Evolutionary conservation across 2,888 invertebrate genomes (phyloP).

Genomic region (Tuberolachnus salignus): DNA sequence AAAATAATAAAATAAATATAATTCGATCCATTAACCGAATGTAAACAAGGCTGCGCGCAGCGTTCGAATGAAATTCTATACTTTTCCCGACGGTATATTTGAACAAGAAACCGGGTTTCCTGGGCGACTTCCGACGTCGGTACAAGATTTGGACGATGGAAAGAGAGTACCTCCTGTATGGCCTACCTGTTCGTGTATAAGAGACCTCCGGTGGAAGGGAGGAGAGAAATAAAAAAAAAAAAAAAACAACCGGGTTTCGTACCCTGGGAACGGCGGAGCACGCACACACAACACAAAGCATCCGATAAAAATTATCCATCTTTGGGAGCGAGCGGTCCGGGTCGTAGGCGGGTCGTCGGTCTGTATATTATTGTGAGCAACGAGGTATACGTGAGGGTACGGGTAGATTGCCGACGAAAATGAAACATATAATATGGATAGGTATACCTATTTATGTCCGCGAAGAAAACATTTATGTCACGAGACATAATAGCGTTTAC

Average conservation of each 20-base stretch:
- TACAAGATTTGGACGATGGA: slow-evolving; percentile 21
- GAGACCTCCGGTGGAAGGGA: no score
- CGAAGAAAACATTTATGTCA: no score
- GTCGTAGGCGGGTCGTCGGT: background rate
- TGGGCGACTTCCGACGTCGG: slow-evolving; percentile 55
- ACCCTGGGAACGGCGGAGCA: slow-evolving; percentile 39
- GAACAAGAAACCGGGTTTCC: slow-evolving; percentile 55
- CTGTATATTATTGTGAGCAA: background rate
- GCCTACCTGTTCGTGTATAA: background rate
- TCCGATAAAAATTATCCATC: slow-evolving; percentile 34
- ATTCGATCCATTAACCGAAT: slow-evolving; percentile 48
- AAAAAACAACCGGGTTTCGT: slow-evolving; percentile 34
- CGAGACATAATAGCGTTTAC: no score
- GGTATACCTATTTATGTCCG: background rate
- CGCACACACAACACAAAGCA: slow-evolving; percentile 34
- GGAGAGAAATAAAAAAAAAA: slow-evolving; percentile 17
- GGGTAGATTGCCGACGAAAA: slow-evolving; percentile 6
- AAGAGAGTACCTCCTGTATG: background rate
- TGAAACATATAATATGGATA: background rate
- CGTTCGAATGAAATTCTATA: slow-evolving; percentile 46
- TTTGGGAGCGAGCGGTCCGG: slow-evolving; percentile 28
- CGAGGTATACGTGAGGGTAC: background rate
- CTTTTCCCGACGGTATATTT: slow-evolving; percentile 30
- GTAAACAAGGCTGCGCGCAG: background rate
- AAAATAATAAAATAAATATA: no score